Percentiles rank a stretch among this genome's conserved stretches.
Conservation (phyloP, 2,888 invertebrate genomes). For the Cerceris rybyensis region DNA sequence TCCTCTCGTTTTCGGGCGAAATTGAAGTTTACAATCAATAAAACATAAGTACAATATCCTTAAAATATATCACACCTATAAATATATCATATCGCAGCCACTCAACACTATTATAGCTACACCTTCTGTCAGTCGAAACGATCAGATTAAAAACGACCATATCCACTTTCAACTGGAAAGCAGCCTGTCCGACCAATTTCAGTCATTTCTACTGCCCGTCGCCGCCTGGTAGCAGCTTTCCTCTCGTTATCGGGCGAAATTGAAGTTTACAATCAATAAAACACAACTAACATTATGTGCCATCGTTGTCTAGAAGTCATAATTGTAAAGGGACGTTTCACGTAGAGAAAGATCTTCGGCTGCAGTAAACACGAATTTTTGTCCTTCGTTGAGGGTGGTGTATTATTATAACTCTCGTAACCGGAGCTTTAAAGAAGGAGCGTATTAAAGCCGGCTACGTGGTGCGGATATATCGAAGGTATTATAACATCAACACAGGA, state of each 20-base stretch:
- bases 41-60: too few relatives aligned
- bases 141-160: not conserved
- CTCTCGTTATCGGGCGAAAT: not conserved
- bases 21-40: too few relatives aligned
- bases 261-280: too few relatives aligned
- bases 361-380: not conserved
- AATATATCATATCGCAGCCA: too few relatives aligned
- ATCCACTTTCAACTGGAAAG: not conserved
- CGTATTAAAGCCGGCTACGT: slow-evolving; percentile 23
- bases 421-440: not conserved
- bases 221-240: not conserved
- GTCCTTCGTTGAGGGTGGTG: not conserved
- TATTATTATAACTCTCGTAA: not conserved
- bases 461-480: slow-evolving; percentile 35
- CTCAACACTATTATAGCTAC: too few relatives aligned
- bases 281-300: not conserved
- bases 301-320: not conserved
- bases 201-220: not conserved
- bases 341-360: not conserved
- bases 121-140: not conserved
- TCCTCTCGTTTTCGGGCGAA: not conserved
- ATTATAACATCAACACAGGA: slow-evolving; percentile 39
- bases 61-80: too few relatives aligned
- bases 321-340: not conserved
- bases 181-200: slow-evolving; percentile 1